Conservation (phyloP, 2,113 vertebrate genomes). For the Daboia siamensis region DNA sequence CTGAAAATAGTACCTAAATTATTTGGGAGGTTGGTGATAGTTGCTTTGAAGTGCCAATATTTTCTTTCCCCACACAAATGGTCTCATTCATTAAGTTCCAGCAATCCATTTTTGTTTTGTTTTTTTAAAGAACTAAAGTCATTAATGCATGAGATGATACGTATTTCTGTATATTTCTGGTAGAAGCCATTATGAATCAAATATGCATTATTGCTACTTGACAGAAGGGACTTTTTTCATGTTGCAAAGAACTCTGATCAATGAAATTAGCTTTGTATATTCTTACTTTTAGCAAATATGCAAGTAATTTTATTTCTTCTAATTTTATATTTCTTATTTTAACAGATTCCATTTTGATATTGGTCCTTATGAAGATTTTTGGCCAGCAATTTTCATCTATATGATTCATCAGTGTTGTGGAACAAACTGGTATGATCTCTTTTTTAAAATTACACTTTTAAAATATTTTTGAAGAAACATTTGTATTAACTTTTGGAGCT, state of each 20-base stretch:
- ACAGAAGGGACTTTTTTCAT: not conserved
- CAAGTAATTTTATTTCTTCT: slow-evolving; percentile 2
- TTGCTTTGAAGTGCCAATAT: not conserved
- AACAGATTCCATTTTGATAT: slow-evolving; percentile 96
- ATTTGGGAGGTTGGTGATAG: not conserved
- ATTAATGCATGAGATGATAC: not conserved
- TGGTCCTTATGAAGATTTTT: slow-evolving; percentile 89
- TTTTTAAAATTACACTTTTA: not conserved
- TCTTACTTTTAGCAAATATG: not conserved
- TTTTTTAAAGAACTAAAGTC: not conserved
- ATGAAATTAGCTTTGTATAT: not conserved
- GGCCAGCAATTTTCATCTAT: slow-evolving; percentile 96
- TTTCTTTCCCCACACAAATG: not conserved
- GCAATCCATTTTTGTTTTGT: not conserved
- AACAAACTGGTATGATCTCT: slow-evolving; percentile 80
- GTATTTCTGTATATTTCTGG: not conserved
- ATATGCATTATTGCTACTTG: not conserved
- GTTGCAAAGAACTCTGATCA: not conserved
- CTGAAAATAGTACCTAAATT: not conserved
- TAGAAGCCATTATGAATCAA: not conserved
- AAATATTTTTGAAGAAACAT: not conserved
- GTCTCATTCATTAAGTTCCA: not conserved
- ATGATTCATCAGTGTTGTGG: slow-evolving; percentile 97
- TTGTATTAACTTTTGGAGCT: not conserved
- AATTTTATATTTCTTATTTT: slow-evolving; percentile 30